Percentiles rank a stretch among this genome's conserved stretches.
phyloP scores from a whole-genome alignment of 92 coral and sea anemone species.

The Isaurus tuberculatus region DNA sequence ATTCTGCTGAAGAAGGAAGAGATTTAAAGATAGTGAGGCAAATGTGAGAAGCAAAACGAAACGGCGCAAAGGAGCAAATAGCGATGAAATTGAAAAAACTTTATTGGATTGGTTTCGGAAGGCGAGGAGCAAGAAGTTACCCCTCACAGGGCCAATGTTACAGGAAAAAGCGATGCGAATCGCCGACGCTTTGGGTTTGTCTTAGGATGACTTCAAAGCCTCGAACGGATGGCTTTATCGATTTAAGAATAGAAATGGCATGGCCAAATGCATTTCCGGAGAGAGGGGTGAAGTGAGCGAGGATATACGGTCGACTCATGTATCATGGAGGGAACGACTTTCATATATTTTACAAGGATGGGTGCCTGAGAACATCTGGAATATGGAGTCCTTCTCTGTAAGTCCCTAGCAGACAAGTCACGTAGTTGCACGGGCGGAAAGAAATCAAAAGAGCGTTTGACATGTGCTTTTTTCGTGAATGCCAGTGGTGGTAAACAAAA shows the following conservation, averaged over 20 bases:
- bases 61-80: conserved; percentile 46
- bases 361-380: conserved; percentile 56
- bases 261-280: conserved; percentile 55
- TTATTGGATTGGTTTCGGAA: conserved; percentile 47
- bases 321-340: conserved; percentile 59
- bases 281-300: conserved; percentile 59
- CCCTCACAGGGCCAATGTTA: conserved; percentile 49
- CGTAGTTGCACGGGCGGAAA: conserved; percentile 59
- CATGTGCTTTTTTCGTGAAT: conserved; percentile 62
- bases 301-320: conserved; percentile 52
- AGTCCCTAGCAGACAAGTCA: conserved; percentile 59
- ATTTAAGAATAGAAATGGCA: conserved; percentile 57
- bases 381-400: conserved; percentile 67
- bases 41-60: conserved; percentile 50
- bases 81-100: conserved; percentile 49
- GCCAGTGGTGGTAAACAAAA: conserved; percentile 60
- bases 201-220: conserved; percentile 56
- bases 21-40: conserved; percentile 54
- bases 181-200: conserved; percentile 55
- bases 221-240: conserved; percentile 64
- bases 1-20: conserved; percentile 54
- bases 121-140: conserved; percentile 41
- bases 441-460: conserved; percentile 61
- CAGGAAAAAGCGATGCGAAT: conserved; percentile 59
- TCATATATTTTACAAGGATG: conserved; percentile 50